Evolutionary conservation across 2,113 vertebrate species (phyloP), one percentile per base, ranked within the genome.

Genomic region (Aleadryas rufinucha): DNA sequence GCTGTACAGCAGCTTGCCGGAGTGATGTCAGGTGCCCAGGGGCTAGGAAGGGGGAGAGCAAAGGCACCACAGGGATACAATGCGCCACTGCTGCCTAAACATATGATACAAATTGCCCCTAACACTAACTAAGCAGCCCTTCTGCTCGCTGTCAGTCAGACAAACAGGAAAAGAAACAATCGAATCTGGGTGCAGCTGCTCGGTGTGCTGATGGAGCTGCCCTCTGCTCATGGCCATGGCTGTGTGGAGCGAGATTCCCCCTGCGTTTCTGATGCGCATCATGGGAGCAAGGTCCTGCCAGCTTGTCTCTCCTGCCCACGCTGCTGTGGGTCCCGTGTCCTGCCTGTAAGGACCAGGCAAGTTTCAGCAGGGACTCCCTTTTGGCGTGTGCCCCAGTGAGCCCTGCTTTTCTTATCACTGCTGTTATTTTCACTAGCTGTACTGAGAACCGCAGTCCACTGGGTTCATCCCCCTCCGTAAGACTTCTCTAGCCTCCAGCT

Each of bases 261-360:
- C 1, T 1, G 17, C 0, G 0, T 15, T 84, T 41, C 42, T 11
- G 1, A 4, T 2, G 23, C 0, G 0, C 2, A 0, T 21, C 65
- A 61, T 2, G 7, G 18, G 5, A 84, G 1, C n/a, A n/a, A 30
- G 28, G 15, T 56, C n/a, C 74, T 82, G 60, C 61, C 0, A 0
- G 33, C 50, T 28, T 8, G 0, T 33, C 24, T 26, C 27, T 71
- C 52, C 82, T 79, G 49, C 35, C 49, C 66, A 14, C 0, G 0
- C 35, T 80, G 57, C 41, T 26, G 7, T 22, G 37, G 24, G 33
- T 44, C 19, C 52, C 20, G 19, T 39, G 33, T 24, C 44, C 82
- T 24, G 22, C 42, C 66, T 60, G 24, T 41, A 22, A 45, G 31
- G 23, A 21, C 31, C 17, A 31, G 33, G 42, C 31, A 77, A 23